Percentiles rank a stretch among this genome's conserved stretches.
Evolutionary conservation across 2,113 vertebrate genomes (phyloP).

Genomic region (Eidolon helvum): DNA sequence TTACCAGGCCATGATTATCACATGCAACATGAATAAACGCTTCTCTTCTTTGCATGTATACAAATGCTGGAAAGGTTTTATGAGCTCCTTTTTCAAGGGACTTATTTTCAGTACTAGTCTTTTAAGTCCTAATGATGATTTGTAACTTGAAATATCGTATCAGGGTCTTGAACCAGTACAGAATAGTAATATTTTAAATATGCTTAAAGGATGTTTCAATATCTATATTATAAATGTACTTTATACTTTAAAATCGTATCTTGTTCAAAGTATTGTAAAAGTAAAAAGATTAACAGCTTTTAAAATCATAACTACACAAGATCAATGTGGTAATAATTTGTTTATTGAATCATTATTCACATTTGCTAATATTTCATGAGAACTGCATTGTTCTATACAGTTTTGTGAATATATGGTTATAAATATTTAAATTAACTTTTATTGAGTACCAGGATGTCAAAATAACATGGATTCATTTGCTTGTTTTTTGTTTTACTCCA

Average conservation of each 20-base stretch:
- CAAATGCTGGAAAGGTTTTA: not conserved
- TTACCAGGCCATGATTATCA: not conserved
- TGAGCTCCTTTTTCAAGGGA: not conserved
- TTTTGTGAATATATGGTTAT: not conserved
- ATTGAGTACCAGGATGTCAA: not conserved
- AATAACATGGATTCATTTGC: not conserved
- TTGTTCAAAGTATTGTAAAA: not conserved
- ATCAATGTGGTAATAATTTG: not conserved
- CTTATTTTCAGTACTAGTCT: not conserved
- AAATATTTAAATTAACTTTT: not conserved
- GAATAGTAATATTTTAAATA: not conserved
- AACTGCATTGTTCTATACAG: not conserved
- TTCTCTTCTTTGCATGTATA: not conserved
- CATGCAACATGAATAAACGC: not conserved
- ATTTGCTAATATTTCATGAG: conserved; percentile 19
- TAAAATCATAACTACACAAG: not conserved
- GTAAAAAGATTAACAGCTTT: not conserved
- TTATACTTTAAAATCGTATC: not conserved
- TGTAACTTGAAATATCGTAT: not conserved
- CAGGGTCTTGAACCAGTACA: not conserved
- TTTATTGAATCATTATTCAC: not conserved
- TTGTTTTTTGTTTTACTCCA: not conserved
- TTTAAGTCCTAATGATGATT: not conserved
- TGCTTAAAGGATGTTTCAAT: not conserved
- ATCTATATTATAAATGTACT: not conserved